A percentile compares a stretch with the other conserved stretches of the same genome.
These are phyloP conservation scores for Yponomeuta sedellus DNA, from an alignment of 2,888 invertebrate genomes.

Conservation along the genomic window DNA sequence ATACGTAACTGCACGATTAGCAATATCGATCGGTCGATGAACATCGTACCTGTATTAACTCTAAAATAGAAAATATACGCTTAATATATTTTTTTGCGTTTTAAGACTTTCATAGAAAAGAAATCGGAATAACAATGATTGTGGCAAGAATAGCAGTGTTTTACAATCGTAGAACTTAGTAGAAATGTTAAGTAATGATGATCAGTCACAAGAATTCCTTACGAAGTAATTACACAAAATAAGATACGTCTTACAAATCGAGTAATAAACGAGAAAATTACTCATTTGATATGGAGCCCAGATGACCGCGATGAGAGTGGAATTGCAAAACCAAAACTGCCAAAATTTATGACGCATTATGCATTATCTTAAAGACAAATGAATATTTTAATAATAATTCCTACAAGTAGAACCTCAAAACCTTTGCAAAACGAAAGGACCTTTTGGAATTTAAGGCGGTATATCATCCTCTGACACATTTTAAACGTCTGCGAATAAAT, in stretches of 20 bases:
- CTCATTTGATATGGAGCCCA: constrained; percentile 8
- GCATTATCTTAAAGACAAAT: not conserved
- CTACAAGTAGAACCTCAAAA: constrained; percentile 1
- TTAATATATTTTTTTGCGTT: too few relatives aligned
- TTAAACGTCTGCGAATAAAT: constrained; percentile 5
- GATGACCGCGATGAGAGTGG: not conserved
- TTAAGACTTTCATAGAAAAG: too few relatives aligned
- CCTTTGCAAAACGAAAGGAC: constrained; percentile 1
- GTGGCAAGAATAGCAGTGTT: too few relatives aligned
- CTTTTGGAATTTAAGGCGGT: not conserved
- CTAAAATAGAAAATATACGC: not conserved
- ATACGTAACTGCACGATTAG: not conserved
- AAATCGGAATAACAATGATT: too few relatives aligned
- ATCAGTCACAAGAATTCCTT: not conserved
- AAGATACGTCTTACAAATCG: not conserved
- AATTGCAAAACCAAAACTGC: not conserved
- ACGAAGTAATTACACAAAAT: too few relatives aligned
- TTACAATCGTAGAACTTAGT: too few relatives aligned
- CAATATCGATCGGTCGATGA: not conserved
- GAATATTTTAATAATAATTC: constrained; percentile 13
- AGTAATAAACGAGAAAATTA: constrained; percentile 12
- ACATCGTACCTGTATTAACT: not conserved
- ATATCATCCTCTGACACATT: constrained; percentile 6
- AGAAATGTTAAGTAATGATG: not conserved
- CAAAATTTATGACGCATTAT: constrained; percentile 12